Evolutionary conservation across 2,888 invertebrate species (phyloP).

Genomic region (Leucoma salicis): DNA sequence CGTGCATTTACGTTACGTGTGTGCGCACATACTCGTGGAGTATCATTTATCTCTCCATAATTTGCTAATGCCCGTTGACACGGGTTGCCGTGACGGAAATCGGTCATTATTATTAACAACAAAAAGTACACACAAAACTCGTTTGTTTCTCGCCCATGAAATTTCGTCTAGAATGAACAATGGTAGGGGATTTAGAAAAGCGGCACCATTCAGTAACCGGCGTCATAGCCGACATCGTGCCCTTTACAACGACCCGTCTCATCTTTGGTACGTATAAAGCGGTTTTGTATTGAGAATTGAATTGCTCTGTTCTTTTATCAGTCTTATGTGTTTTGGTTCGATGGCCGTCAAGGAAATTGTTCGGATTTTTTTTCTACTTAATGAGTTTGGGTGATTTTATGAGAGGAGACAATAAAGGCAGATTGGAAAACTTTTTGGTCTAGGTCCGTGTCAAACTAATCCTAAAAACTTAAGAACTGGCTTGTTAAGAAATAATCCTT

Average conservation of each 20-base stretch:
- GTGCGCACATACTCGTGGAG: too few relatives aligned
- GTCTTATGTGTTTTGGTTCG: conserved; percentile 31
- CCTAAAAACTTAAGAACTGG: too few relatives aligned
- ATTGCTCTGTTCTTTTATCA: conserved; percentile 48
- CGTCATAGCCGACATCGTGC: conserved; percentile 60
- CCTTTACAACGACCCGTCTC: conserved; percentile 52
- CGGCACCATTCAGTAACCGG: conserved; percentile 49
- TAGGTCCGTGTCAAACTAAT: too few relatives aligned
- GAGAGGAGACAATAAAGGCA: neutral
- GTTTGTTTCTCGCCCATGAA: too few relatives aligned
- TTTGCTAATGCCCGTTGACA: too few relatives aligned
- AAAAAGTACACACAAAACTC: too few relatives aligned
- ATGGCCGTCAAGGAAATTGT: conserved; percentile 28
- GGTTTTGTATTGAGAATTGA: conserved; percentile 72
- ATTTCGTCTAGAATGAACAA: neutral
- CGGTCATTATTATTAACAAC: too few relatives aligned
- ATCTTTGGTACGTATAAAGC: conserved; percentile 64
- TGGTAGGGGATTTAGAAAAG: conserved; percentile 37
- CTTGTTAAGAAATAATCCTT: too few relatives aligned
- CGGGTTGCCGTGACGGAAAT: too few relatives aligned
- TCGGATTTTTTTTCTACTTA: conserved; percentile 27
- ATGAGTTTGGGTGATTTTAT: conserved; percentile 26
- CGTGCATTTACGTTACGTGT: too few relatives aligned
- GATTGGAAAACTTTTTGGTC: neutral
- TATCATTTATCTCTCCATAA: too few relatives aligned